A percentile compares a stretch with the other conserved stretches of the same genome.
Conservation (phyloP, 2,113 vertebrate species). For the Elaphurus davidianus region DNA sequence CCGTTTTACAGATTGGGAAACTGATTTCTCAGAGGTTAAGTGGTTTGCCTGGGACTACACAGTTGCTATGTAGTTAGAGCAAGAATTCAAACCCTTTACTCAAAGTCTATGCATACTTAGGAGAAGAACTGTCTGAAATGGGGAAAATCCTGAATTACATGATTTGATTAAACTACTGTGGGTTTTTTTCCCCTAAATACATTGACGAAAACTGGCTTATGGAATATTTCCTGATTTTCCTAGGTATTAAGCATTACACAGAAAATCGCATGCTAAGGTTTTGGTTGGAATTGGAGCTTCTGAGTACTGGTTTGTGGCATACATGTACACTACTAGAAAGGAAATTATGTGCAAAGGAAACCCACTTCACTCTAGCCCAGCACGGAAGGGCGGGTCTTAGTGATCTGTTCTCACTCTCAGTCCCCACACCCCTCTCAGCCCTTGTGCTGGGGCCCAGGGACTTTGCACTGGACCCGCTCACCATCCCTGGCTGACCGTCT, state of each 20-base stretch:
- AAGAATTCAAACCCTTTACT: background rate
- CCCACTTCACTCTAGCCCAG: background rate
- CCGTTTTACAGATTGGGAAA: background rate
- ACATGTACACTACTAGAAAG: background rate
- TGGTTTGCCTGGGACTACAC: background rate
- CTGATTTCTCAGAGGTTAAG: background rate
- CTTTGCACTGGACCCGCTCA: too few species aligned
- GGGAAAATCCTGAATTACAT: background rate
- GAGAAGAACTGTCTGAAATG: background rate
- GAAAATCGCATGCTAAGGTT: background rate
- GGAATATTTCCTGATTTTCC: background rate
- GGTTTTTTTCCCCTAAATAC: background rate
- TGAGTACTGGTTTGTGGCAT: background rate
- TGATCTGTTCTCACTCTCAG: background rate
- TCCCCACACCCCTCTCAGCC: background rate
- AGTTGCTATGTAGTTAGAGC: background rate
- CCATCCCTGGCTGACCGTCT: rapidly evolving
- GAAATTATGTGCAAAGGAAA: background rate
- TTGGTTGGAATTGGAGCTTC: background rate
- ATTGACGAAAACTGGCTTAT: background rate
- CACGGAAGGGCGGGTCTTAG: background rate
- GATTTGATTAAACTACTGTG: background rate
- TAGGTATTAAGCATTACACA: background rate
- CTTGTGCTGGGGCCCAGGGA: background rate
- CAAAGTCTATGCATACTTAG: too few species aligned